A percentile compares a stretch with the other conserved stretches of the same genome.
phyloP scores from a whole-genome alignment of 2,113 vertebrate genomes.

The Sylvietta virens region DNA sequence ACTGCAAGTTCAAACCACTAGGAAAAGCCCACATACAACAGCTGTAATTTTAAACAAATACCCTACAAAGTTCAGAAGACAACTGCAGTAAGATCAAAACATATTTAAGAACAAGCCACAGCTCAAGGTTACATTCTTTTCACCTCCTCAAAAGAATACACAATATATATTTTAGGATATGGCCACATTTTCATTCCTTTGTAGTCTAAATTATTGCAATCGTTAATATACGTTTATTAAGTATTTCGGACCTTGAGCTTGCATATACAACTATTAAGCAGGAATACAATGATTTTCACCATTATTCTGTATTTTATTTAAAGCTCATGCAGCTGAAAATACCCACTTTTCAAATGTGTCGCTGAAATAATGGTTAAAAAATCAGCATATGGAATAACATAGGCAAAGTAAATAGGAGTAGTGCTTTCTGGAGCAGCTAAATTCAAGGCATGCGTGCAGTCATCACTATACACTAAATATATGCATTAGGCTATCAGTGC shows the following conservation, averaged over 20 bases:
- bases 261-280: neutral
- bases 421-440: neutral
- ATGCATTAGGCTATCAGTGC: neutral
- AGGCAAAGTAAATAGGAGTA: neutral
- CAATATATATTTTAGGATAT: neutral
- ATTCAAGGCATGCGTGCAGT: neutral
- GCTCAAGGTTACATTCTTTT: neutral
- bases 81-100: neutral
- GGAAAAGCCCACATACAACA: neutral
- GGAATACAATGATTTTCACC: neutral
- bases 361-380: neutral
- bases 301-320: neutral
- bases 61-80: neutral
- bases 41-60: neutral
- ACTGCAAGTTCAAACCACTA: neutral
- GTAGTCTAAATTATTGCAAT: neutral
- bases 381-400: neutral
- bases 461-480: neutral
- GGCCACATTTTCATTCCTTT: neutral
- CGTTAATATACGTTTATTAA: neutral
- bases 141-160: neutral
- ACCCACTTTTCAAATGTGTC: neutral
- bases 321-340: slow-evolving; percentile 3
- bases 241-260: neutral
- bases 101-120: neutral